Base-by-base conservation (phyloP, 2,797 vertebrate genomes). In the Pangasius sanitwongsei region DNA sequence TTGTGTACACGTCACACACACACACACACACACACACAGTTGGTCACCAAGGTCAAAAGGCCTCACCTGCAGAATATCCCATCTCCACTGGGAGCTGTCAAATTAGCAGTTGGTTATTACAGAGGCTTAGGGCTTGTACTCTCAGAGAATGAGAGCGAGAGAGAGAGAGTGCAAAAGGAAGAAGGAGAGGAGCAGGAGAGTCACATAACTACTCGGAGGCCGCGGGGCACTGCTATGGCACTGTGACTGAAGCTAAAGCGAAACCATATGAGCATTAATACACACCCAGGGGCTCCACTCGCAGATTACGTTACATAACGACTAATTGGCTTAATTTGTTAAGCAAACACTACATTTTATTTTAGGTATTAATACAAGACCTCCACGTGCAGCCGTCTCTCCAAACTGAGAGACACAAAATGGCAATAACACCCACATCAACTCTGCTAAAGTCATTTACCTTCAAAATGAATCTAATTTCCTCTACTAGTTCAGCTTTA, bases 401-500 rank as follows among this genome's bases (percentile, higher is more conserved):
- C 48, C 65, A 65, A 84, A 80, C 78, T 87, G 86, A 78, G 80
- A 85, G 90, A 88, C 63, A 83, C 48, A 74, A 41, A 77, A 63
- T 74, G 83, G 78, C 87, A 83, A 78, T 44, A 85, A 87, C 88
- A 89, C 89, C 85, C 89, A 81, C 70, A 87, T 85, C 25, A 57
- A 83, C 95, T 96, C 96, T 97, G 97, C 95, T 96, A 97, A 96
- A 97, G 95, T 95, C 94, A 97, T 97, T 97, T 96, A 95, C 88
- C 95, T 87, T 95, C 93, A 94, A 96, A 97, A 97, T 91, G 89
- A 93, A 92, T 89, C 90, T 90, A 90, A 92, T 93, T 92, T 92
- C 88, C 92, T 90, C 82, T 85, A 85, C 61, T 74, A 55, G 61
- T 90, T 85, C 74, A 74, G 80, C 53, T 77, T 90, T 67, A 78